A percentile compares a stretch with the other conserved stretches of the same genome.
phyloP scores from a whole-genome alignment of 1,140 invertebrate genomes.

The Drosophila bifasciata region DNA sequence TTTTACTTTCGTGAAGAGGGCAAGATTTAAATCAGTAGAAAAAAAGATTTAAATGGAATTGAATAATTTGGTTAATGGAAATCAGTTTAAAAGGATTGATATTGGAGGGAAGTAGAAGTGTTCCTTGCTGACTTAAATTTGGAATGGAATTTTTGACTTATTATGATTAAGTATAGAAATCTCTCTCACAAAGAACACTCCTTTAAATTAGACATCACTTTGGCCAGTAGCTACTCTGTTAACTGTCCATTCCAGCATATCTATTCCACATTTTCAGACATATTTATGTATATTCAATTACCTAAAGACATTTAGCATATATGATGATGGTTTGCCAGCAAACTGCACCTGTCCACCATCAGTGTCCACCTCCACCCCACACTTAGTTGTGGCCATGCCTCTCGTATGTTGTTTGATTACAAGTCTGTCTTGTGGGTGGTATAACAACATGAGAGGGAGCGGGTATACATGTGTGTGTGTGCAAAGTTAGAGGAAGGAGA shows the following conservation, averaged over 20 bases:
- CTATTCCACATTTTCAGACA: not conserved
- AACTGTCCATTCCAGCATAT: no score
- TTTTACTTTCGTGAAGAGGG: slow-evolving; percentile 46
- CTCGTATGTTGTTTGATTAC: slow-evolving; percentile 62
- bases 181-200: no score
- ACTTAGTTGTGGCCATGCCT: slow-evolving; percentile 35
- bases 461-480: slow-evolving; percentile 1
- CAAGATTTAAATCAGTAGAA: slow-evolving; percentile 4
- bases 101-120: not conserved
- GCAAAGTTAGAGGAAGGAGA: not conserved
- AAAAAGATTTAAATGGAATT: slow-evolving; percentile 14
- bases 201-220: no score
- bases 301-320: slow-evolving; percentile 32
- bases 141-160: no score
- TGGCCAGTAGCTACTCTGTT: no score
- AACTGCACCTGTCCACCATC: slow-evolving; percentile 27
- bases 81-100: slow-evolving; percentile 19
- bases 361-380: slow-evolving; percentile 27
- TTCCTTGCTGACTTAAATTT: no score
- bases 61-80: slow-evolving; percentile 36
- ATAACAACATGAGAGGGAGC: slow-evolving; percentile 18
- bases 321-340: slow-evolving; percentile 52
- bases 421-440: slow-evolving; percentile 67
- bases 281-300: slow-evolving; percentile 32
- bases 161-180: no score